Evolutionary conservation across 2,113 vertebrate genomes (phyloP), one percentile per base, ranked within the genome.

Genomic region (Catharus bicknelli): DNA sequence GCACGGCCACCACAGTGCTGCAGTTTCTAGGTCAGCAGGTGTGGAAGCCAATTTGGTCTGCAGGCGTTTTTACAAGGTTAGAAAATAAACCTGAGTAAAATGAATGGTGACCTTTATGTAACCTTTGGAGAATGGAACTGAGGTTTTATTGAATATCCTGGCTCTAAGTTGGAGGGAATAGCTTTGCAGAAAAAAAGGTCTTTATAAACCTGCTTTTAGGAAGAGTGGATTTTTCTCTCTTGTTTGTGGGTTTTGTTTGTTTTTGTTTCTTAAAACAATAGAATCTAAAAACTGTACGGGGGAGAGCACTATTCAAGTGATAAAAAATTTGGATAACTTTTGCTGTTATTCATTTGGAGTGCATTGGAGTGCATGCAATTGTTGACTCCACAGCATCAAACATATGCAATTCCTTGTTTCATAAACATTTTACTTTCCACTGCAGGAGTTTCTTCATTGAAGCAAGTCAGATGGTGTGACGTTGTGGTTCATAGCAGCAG

Each of bases 21-120:
- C 17, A 85, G 79, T 91, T 94, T 94, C 85, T 92, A 26, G 85
- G 90, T 92, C 93, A 96, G 96, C 96, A 94, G 95, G 93, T 96
- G 89, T 91, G 67, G 81, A 73, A 79, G 94, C 84, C 93, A 85
- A 26, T 92, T 93, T 70, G 95, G 92, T 94, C 87, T 78, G 70
- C 84, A 90, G 90, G 90, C 82, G 8, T 95, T 96, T 96, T 94
- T 95, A 86, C 68, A 83, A 68, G 87, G 91, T 94, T 95, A 94
- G 91, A 95, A 95, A 92, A 94, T 94, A 94, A 96, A 96, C 91
- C 91, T 90, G 93, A 53, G 67, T 91, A 61, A 95, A 96, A 81
- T 83, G 82, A 88, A 83, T 67, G 79, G 79, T 95, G 93, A 95
- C 95, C 95, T 96, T 95, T 94, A 66, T 53, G 79, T 95, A 95